Percentiles rank a stretch among this genome's conserved stretches.
Conservation (phyloP, 2,113 vertebrate genomes). For the Dryoscopus gambensis region DNA sequence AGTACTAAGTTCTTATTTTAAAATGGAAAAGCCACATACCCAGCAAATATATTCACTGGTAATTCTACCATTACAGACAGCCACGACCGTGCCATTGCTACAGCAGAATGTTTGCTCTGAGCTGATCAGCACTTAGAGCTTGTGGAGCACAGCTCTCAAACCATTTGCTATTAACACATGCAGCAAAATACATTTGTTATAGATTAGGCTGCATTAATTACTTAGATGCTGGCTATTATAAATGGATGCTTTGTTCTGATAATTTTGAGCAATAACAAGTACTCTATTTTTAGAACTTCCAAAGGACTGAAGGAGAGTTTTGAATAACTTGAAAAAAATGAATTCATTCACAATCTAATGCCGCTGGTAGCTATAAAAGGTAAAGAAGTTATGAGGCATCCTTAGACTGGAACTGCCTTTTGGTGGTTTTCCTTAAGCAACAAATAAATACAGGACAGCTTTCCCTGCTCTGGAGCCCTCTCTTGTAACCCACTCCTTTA, state of each 20-base stretch:
- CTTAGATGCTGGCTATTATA: not conserved
- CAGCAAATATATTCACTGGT: not conserved
- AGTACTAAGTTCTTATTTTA: not conserved
- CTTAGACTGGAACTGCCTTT: not conserved
- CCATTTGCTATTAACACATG: not conserved
- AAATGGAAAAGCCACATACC: not conserved
- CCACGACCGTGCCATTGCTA: not conserved
- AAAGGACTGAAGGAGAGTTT: not conserved
- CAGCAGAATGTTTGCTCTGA: not conserved
- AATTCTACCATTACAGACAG: not conserved
- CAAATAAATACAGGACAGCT: not conserved
- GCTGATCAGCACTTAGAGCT: not conserved
- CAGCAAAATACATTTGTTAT: not conserved
- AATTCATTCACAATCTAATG: not conserved
- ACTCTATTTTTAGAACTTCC: not conserved
- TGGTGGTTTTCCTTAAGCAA: not conserved
- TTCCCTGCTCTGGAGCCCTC: not conserved
- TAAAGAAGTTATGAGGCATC: not conserved
- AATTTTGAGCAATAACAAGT: not conserved
- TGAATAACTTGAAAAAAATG: not conserved
- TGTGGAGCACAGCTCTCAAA: not conserved
- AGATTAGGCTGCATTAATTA: not conserved
- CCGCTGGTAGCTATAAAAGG: accelerated
- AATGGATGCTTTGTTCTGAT: not conserved
- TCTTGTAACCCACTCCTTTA: not conserved